Base-by-base conservation (phyloP, 2,888 invertebrate species). In the Herminia tarsipennalis region DNA sequence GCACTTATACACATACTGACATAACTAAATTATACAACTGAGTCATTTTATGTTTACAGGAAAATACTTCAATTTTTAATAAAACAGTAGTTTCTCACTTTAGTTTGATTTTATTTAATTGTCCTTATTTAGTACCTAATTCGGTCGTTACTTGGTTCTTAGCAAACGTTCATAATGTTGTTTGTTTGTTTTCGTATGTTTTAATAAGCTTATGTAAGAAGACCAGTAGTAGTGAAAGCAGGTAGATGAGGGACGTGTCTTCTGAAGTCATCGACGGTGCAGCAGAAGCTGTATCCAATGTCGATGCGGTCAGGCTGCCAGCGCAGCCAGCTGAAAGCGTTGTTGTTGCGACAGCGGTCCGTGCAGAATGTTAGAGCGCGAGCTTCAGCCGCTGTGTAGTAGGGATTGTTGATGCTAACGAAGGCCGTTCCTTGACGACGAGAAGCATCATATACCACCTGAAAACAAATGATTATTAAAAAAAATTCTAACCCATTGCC, bases 331-430 rank as follows among this genome's bases (percentile, higher is more conserved):
- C 79, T 83, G 61, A 94, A 90, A 32, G 92, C 87, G 10, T 76
- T 60, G 70, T 94, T 94, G 55, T 94, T 80, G 42, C 93, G 87
- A 53, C 92, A 92, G 1, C 73, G 77, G 70, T 93, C 92, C 0
- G 82, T 73, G 66, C 94, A 94, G 70, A 94, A 91, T n/a, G 84
- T 83, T 10, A 88, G 67, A 1, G 69, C 72, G 4, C 79, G 79
- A 0, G 76, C 86, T 43, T 91, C 91, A 0, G 66, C 75, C 14
- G 76, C 61, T 0, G 82, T 83, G 66, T 88, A 86, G 76, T 93
- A 88, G 0, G 94, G 94, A 70, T 95, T 94, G 80, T 95, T 95
- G 42, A 94, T 89, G 28, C 93, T 92, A 3, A 95, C 70, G 61
- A 94, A 92, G 1, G 93, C 94, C 0, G 93, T 88, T 0, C 93